phyloP scores from a whole-genome alignment of 1,140 invertebrate genomes.

The Calliphora vicina region DNA sequence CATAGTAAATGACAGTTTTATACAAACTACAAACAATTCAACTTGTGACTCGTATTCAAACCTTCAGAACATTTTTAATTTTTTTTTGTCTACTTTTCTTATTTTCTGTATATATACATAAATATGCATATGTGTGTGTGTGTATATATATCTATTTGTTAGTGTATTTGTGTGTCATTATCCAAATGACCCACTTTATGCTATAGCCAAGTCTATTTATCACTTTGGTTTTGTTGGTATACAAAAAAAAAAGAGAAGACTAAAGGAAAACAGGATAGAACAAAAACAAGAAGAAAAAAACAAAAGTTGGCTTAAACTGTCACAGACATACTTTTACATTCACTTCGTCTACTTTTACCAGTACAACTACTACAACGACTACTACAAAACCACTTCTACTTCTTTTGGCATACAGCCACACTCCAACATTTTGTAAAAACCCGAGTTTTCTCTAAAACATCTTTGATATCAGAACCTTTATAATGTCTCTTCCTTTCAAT shows the following conservation, averaged over 20 bases:
- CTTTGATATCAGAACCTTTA: background rate
- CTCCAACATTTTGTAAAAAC: background rate
- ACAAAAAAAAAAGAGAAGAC: constrained; percentile 4
- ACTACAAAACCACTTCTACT: background rate
- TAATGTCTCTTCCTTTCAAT: background rate
- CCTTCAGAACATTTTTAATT: background rate
- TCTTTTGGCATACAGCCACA: background rate
- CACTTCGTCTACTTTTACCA: background rate
- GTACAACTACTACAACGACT: background rate
- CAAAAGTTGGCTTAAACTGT: background rate
- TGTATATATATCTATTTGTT: background rate
- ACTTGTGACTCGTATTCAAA: constrained; percentile 20
- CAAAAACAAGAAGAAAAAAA: background rate
- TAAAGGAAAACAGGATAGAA: background rate
- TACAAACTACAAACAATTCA: constrained; percentile 20
- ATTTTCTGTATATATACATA: background rate
- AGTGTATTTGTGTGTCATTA: constrained; percentile 30
- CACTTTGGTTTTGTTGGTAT: constrained; percentile 28
- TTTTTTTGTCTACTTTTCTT: background rate
- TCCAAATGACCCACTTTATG: constrained; percentile 32
- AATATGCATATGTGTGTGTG: background rate
- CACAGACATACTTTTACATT: constrained; percentile 16
- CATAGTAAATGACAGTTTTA: constrained; percentile 25
- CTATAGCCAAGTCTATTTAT: constrained; percentile 31
- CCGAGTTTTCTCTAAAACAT: background rate